phyloP scores from a whole-genome alignment of 2,888 invertebrate species.

The Eupeodes luniger region DNA sequence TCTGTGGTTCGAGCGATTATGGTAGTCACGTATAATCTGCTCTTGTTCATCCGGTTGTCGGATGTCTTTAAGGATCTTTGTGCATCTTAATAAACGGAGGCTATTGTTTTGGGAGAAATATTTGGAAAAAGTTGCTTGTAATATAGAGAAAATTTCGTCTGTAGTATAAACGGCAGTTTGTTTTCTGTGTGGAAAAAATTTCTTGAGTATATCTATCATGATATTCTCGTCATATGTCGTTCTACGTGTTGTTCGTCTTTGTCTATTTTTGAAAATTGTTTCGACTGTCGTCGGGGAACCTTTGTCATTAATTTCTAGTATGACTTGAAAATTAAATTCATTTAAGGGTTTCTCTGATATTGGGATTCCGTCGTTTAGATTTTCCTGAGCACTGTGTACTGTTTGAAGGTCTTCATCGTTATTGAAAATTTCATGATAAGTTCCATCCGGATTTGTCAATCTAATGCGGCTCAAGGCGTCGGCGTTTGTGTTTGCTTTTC shows the following conservation, averaged over 20 bases:
- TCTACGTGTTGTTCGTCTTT: conserved; percentile 59
- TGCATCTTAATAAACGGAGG: conserved; percentile 26
- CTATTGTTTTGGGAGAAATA: conserved; percentile 40
- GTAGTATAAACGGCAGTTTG: conserved; percentile 26
- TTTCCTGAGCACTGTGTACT: conserved; percentile 67
- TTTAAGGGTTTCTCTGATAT: conserved; percentile 77
- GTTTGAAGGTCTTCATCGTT: conserved; percentile 46
- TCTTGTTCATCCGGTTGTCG: no score
- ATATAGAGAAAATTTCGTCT: conserved; percentile 69
- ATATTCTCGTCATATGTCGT: conserved; percentile 55
- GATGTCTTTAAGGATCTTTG: conserved; percentile 18
- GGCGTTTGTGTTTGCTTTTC: conserved; percentile 1
- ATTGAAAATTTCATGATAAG: no score
- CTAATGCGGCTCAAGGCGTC: not conserved
- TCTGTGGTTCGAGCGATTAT: conserved; percentile 18
- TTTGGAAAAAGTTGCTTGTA: conserved; percentile 68
- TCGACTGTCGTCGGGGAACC: conserved; percentile 45
- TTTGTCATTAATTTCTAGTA: conserved; percentile 50
- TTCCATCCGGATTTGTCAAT: no score
- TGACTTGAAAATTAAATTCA: conserved; percentile 74
- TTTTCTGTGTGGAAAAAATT: conserved; percentile 70
- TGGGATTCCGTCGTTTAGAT: conserved; percentile 71
- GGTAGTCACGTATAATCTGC: no score
- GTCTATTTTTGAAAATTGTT: conserved; percentile 36
- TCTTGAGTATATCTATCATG: conserved; percentile 66